Evolutionary conservation across 2,113 vertebrate genomes (phyloP).

Genomic region (Archocentrus centrarchus): DNA sequence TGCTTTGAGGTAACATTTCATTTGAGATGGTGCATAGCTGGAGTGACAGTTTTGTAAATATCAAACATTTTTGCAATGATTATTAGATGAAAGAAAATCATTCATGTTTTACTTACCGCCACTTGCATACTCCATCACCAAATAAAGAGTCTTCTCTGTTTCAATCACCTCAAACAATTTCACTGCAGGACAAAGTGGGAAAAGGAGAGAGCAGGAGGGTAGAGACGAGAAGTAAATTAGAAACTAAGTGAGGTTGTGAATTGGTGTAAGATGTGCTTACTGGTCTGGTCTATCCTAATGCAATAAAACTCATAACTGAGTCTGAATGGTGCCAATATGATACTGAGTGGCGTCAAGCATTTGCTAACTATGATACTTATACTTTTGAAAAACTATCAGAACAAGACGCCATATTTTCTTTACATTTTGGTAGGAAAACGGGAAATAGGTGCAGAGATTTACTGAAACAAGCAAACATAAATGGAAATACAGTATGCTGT

Average conservation of each 20-base stretch:
- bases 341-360: not conserved
- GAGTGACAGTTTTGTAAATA: not conserved
- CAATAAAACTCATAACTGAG: conserved; percentile 1
- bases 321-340: not conserved
- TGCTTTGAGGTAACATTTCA: not conserved
- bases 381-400: not conserved
- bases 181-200: conserved; percentile 81
- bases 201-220: not conserved
- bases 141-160: conserved; percentile 95
- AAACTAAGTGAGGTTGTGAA: not conserved
- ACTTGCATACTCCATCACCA: conserved; percentile 96
- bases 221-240: not conserved
- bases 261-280: not conserved
- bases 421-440: not conserved
- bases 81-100: not conserved
- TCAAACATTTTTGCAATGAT: not conserved
- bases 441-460: not conserved
- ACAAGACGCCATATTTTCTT: not conserved
- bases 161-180: conserved; percentile 98
- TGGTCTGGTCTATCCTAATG: conserved; percentile 7
- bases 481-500: not conserved
- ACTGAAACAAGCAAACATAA: not conserved
- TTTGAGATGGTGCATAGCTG: not conserved
- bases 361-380: not conserved
- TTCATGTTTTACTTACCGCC: conserved; percentile 84